Conservation (phyloP, 2,797 vertebrate genomes). For the Lagodon rhomboides region DNA sequence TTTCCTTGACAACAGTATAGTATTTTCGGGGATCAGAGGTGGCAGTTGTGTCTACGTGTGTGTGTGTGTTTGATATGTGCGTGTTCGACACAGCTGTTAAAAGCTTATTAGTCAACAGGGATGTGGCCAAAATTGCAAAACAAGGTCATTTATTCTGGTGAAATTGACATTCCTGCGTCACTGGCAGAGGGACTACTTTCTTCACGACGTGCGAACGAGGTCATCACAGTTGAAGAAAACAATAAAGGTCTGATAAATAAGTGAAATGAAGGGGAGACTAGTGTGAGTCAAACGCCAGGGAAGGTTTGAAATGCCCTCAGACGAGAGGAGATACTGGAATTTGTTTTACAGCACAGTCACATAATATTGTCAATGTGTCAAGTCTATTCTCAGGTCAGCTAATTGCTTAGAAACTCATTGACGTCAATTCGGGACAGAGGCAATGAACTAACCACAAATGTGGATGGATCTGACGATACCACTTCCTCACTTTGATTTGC, state of each 20-base stretch:
- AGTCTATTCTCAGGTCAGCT: slow-evolving; percentile 19
- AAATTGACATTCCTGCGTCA: slow-evolving; percentile 36
- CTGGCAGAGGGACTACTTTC: not conserved
- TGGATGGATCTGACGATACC: slow-evolving; percentile 21
- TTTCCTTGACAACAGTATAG: slow-evolving; percentile 79
- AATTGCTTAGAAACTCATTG: slow-evolving; percentile 45
- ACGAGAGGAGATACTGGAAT: slow-evolving; percentile 10
- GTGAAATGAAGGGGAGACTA: not conserved
- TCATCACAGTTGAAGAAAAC: not conserved
- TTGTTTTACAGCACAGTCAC: slow-evolving; percentile 18
- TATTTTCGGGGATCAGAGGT: slow-evolving; percentile 70
- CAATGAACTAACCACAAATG: slow-evolving; percentile 13
- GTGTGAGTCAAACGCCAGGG: not conserved
- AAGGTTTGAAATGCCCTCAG: slow-evolving; percentile 1
- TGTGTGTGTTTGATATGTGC: not conserved
- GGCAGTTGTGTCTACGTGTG: slow-evolving; percentile 30
- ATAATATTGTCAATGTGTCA: slow-evolving; percentile 21
- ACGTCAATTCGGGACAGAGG: slow-evolving; percentile 42
- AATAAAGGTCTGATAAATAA: no score
- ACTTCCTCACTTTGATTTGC: slow-evolving; percentile 10
- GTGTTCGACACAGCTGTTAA: slow-evolving; percentile 38
- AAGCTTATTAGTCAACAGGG: slow-evolving; percentile 45
- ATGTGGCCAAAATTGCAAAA: slow-evolving; percentile 51
- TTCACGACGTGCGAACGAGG: not conserved
- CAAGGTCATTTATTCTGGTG: slow-evolving; percentile 24